Percentiles rank a stretch among this genome's conserved stretches.
phyloP scores from a whole-genome alignment of 2,888 invertebrate species.

The Erebia ligea region DNA sequence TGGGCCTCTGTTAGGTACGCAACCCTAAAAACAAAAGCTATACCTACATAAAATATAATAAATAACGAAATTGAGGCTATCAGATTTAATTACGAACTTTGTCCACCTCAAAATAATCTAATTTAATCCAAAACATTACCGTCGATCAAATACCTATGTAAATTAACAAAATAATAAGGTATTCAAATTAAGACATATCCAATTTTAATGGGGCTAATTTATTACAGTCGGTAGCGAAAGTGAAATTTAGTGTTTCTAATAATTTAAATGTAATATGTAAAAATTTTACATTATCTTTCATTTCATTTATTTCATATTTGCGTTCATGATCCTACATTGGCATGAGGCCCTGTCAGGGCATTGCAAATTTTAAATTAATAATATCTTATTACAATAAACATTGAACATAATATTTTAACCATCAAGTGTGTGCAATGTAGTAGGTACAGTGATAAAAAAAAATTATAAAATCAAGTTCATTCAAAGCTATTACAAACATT shows the following conservation, averaged over 20 bases:
- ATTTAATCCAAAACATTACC: constrained; percentile 3
- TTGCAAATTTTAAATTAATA: too few species aligned
- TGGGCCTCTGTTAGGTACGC: too few species aligned
- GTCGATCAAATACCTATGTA: constrained; percentile 33
- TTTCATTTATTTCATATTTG: too few species aligned
- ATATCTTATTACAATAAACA: too few species aligned
- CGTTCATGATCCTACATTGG: too few species aligned
- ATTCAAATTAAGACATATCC: constrained; percentile 35
- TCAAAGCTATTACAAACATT: too few species aligned
- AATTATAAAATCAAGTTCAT: too few species aligned
- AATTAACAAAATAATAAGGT: constrained; percentile 34
- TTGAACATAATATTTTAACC: too few species aligned
- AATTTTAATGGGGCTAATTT: constrained; percentile 18
- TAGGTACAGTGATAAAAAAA: too few species aligned
- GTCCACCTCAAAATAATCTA: neutral
- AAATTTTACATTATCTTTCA: too few species aligned
- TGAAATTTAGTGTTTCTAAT: neutral
- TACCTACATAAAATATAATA: neutral
- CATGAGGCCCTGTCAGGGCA: too few species aligned
- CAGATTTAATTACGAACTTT: neutral
- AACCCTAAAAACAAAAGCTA: neutral
- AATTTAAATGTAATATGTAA: neutral
- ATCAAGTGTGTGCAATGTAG: too few species aligned
- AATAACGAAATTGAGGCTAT: neutral
- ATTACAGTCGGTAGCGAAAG: constrained; percentile 29